Evolutionary conservation across 1,140 invertebrate genomes (phyloP).

Genomic region (Apis florea): DNA sequence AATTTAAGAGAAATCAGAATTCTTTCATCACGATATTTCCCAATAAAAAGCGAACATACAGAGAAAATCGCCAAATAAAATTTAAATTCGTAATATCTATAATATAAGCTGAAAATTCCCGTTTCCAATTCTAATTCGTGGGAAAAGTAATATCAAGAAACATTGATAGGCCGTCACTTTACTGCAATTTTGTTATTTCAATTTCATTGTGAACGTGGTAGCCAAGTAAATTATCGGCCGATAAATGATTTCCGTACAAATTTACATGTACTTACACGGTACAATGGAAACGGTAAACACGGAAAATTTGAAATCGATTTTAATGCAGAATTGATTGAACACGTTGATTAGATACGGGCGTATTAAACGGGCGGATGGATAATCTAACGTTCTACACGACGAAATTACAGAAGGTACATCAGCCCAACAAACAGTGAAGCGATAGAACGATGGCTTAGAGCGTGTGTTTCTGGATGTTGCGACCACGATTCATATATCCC

Average conservation of each 20-base stretch:
- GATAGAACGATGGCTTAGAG: too few species aligned
- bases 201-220: too few species aligned
- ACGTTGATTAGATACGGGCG: background rate
- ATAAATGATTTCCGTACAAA: background rate
- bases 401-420: background rate
- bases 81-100: background rate
- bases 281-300: background rate
- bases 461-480: too few species aligned
- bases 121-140: background rate
- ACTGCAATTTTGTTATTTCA: background rate
- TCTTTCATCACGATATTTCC: too few species aligned
- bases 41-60: too few species aligned
- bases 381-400: background rate
- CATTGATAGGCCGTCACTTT: background rate
- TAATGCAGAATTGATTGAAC: background rate
- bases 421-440: background rate
- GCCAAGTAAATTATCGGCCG: background rate
- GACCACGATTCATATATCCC: too few species aligned
- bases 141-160: background rate
- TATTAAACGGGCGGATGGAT: background rate
- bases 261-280: background rate
- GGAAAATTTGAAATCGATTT: conserved; percentile 14
- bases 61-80: background rate
- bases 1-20: too few species aligned
- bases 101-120: background rate